A percentile compares a stretch with the other conserved stretches of the same genome.
These are phyloP conservation scores for Rhabdornis inornatus DNA, from an alignment of 2,113 vertebrate genomes.

Conservation along the genomic window DNA sequence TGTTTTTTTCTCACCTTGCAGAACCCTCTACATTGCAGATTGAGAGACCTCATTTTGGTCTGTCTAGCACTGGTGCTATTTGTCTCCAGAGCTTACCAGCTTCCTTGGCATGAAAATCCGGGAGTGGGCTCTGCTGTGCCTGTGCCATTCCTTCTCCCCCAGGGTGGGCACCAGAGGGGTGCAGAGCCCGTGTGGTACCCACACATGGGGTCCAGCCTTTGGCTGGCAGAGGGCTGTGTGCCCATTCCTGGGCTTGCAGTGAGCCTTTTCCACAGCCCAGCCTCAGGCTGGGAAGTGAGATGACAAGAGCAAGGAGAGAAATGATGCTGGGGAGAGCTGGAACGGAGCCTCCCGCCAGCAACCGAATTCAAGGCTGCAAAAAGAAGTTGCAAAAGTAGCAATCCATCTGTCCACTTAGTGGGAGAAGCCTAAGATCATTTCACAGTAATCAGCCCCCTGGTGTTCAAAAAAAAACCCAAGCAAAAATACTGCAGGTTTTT, in stretches of 20 bases:
- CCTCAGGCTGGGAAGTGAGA: background rate
- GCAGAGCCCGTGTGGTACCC: fast-evolving
- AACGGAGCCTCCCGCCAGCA: background rate
- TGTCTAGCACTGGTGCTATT: fast-evolving
- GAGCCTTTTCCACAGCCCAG: background rate
- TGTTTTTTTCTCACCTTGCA: background rate
- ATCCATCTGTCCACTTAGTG: slow-evolving; percentile 62
- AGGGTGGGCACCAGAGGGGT: fast-evolving
- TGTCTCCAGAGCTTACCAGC: fast-evolving
- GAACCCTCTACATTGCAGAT: background rate
- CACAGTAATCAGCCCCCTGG: slow-evolving; percentile 32
- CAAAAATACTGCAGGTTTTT: background rate
- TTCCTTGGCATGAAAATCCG: background rate
- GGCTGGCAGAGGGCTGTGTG: fast-evolving
- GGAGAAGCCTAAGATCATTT: slow-evolving; percentile 41
- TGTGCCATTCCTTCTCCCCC: background rate
- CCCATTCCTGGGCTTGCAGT: fast-evolving
- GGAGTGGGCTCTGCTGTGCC: background rate
- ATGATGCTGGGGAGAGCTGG: background rate
- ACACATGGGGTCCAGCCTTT: fast-evolving
- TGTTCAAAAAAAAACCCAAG: background rate
- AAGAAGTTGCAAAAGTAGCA: slow-evolving; percentile 15
- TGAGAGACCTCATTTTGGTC: background rate
- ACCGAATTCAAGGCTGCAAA: background rate
- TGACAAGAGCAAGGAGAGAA: background rate